phyloP scores from a whole-genome alignment of 2,797 vertebrate species.

The Rhinogobio ventralis region DNA sequence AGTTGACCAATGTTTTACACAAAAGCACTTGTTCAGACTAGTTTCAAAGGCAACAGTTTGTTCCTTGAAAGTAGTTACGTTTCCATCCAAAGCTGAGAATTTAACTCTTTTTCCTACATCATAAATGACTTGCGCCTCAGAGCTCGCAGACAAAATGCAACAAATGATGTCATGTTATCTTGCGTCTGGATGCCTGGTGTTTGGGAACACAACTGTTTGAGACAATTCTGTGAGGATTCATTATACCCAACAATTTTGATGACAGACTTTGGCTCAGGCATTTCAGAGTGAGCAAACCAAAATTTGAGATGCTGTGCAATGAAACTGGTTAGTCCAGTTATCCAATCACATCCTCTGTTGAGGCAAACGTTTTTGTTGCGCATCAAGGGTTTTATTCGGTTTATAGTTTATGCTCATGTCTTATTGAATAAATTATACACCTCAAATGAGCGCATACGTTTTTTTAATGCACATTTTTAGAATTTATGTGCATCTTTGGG shows the following conservation, averaged over 20 bases:
- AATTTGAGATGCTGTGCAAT: too few species aligned
- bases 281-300: too few species aligned
- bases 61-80: neutral
- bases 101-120: too few species aligned
- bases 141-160: neutral
- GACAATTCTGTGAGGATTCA: too few species aligned
- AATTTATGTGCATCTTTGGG: too few species aligned
- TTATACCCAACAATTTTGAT: neutral
- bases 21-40: neutral
- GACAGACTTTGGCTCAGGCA: too few species aligned
- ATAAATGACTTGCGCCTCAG: too few species aligned
- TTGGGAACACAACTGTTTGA: too few species aligned
- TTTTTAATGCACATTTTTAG: too few species aligned
- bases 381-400: neutral
- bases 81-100: neutral
- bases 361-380: neutral
- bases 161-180: neutral
- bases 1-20: conserved; percentile 61
- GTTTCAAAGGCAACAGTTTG: neutral
- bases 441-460: neutral
- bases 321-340: neutral
- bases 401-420: neutral
- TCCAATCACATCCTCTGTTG: neutral
- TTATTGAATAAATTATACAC: neutral
- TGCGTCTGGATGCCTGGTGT: neutral